Base-by-base conservation (phyloP, 1,140 invertebrate species). In the Cephus cinctus region DNA sequence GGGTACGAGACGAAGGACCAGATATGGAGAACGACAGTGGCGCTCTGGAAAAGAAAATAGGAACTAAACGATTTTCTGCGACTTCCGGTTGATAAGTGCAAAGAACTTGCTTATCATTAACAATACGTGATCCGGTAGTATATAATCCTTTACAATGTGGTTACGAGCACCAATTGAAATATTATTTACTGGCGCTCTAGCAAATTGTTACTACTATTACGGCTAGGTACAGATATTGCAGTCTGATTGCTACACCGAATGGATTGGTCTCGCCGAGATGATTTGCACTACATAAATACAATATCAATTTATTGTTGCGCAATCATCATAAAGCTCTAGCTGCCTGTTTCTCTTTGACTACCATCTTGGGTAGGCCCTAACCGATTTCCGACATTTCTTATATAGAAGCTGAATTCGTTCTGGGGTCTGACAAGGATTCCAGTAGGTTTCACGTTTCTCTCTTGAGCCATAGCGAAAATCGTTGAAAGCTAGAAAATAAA, bases 211-310 rank as follows among this genome's bases (percentile, higher is more conserved):
- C 53, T 50, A 45, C 48, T 50, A 50, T 47, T 53, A 53, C 35
- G 31, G 46, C 52, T 43, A 47, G 49, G 52, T 30, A 32, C 31
- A 22, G 41, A 43, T 42, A 53, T 52, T 43, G 22, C 12, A 31
- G 35, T 4, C 42, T 39, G 56, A 59, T 54, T 57, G 57, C 30
- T 46, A 47, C 49, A 47, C 19, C 21, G 44, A 57, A 56, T 58
- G 44, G 59, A 58, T 59, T 59, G 48, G 52, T 53, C 47, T 48
- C 47, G 43, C 5, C 47, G 38, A 51, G 43, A 62, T 52, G 50
- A 56, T 59, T 54, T 56, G 54, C 47, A 52, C 52, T 43, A 53
- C 50, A 55, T 59, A 57, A 59, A 59, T 55, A 59, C 51, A 48
- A 52, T 22, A 20, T 52, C 47, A 48, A 27, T 49, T 62, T 50